Conservation (phyloP, 1,140 invertebrate genomes). For the Drosophila paulistorum region DNA sequence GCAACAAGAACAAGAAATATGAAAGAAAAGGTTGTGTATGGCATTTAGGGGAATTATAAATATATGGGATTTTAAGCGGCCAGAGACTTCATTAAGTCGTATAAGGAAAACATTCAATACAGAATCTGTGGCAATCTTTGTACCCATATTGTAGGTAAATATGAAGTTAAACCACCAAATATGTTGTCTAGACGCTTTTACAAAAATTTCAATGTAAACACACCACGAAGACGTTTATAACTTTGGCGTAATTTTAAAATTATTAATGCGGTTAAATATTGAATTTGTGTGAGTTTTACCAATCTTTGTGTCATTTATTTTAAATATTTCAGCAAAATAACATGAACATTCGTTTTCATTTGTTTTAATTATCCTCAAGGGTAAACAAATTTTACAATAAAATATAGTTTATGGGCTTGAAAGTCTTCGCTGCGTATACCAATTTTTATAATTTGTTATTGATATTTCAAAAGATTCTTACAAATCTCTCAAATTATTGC, state of each 20-base stretch:
- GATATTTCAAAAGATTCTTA: no score
- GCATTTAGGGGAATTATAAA: conserved; percentile 48
- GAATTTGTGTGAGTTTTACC: no score
- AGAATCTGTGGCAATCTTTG: not conserved
- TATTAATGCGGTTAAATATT: not conserved
- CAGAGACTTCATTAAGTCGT: conserved; percentile 45
- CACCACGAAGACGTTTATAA: no score
- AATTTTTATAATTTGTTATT: no score
- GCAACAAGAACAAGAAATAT: not conserved
- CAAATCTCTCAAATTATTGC: no score
- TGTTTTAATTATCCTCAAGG: no score
- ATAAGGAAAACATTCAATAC: not conserved
- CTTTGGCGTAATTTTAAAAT: not conserved
- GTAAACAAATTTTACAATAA: no score
- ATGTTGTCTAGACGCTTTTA: conserved; percentile 20
- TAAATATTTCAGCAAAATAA: no score
- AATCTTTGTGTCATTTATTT: no score
- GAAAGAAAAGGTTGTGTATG: conserved; percentile 5
- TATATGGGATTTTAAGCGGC: conserved; percentile 38
- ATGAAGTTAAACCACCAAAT: not conserved
- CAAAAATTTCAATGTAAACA: not conserved
- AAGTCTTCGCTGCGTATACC: no score
- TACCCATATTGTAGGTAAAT: not conserved
- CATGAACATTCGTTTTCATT: no score
- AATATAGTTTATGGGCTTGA: no score